Evolutionary conservation across 2,797 vertebrate species (phyloP).

Genomic region (Sebastes paucispinis): DNA sequence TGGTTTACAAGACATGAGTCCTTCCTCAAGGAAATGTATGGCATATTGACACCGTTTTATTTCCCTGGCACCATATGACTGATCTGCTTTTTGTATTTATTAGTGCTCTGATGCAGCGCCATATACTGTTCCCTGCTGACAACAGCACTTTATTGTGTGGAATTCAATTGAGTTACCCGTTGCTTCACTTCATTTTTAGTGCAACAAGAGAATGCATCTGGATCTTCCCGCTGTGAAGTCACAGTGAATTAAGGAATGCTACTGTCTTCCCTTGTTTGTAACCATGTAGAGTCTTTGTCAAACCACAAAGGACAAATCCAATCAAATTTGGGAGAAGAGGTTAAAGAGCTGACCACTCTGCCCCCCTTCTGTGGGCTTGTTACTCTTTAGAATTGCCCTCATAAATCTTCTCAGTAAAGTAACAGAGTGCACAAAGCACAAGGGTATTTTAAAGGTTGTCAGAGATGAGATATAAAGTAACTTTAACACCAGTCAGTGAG

Average conservation of each 20-base stretch:
- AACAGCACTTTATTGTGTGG: constrained; percentile 64
- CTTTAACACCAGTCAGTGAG: constrained; percentile 74
- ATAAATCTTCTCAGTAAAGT: constrained; percentile 80
- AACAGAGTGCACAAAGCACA: constrained; percentile 69
- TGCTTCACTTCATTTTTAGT: constrained; percentile 63
- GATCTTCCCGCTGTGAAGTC: constrained; percentile 53
- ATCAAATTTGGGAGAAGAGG: constrained; percentile 80
- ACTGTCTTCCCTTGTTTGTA: constrained; percentile 66
- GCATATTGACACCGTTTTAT: constrained; percentile 68
- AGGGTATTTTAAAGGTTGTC: constrained; percentile 81
- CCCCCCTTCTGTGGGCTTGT: constrained; percentile 69
- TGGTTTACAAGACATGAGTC: constrained; percentile 46
- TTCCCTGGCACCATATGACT: constrained; percentile 64
- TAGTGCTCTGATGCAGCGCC: constrained; percentile 56
- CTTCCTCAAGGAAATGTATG: constrained; percentile 50
- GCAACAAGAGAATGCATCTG: constrained; percentile 50
- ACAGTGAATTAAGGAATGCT: constrained; percentile 61
- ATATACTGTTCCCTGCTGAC: constrained; percentile 67
- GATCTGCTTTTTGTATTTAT: constrained; percentile 74
- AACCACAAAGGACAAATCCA: constrained; percentile 80
- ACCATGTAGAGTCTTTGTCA: constrained; percentile 66
- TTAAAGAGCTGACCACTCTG: constrained; percentile 75
- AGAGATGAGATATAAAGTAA: constrained; percentile 80
- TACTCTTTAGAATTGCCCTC: constrained; percentile 80
- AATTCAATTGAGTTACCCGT: constrained; percentile 70